Percentiles rank a stretch among this genome's conserved stretches.
Evolutionary conservation across 2,888 invertebrate species (phyloP).

Genomic region (Hirudinaria manillensis): DNA sequence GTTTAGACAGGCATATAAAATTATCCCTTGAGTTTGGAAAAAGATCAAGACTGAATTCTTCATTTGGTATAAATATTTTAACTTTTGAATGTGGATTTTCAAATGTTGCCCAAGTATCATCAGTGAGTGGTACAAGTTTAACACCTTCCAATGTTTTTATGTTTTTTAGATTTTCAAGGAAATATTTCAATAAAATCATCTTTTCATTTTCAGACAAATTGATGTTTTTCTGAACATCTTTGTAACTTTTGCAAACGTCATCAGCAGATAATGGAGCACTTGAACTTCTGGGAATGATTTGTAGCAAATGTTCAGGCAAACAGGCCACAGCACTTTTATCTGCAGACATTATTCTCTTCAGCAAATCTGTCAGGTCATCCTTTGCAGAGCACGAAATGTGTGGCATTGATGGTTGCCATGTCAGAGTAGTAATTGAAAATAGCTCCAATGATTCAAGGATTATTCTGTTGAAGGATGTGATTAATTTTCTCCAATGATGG

Average conservation of each 20-base stretch:
- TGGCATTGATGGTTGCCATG: slow-evolving; percentile 3
- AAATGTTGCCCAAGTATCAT: slow-evolving; percentile 37
- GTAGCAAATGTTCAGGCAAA: slow-evolving; percentile 35
- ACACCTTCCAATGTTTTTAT: slow-evolving; percentile 27
- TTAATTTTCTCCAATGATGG: slow-evolving; percentile 38
- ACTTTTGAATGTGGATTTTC: background rate
- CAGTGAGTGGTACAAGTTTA: slow-evolving; percentile 38
- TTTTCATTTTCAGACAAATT: slow-evolving; percentile 11
- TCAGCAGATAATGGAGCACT: slow-evolving; percentile 31
- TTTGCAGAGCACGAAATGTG: background rate
- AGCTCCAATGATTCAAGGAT: slow-evolving; percentile 21
- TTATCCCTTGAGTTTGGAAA: background rate
- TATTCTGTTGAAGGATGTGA: slow-evolving; percentile 30
- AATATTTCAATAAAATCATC: slow-evolving; percentile 30
- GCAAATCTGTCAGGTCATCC: background rate
- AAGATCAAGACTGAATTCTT: slow-evolving; percentile 16
- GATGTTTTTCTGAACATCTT: slow-evolving; percentile 12
- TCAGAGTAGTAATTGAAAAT: slow-evolving; percentile 1
- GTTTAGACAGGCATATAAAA: background rate
- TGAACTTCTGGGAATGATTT: slow-evolving; percentile 25
- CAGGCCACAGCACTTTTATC: slow-evolving; percentile 32
- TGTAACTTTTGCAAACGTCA: slow-evolving; percentile 30
- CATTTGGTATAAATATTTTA: slow-evolving; percentile 27
- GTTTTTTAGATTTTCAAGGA: slow-evolving; percentile 17
- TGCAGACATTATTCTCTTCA: slow-evolving; percentile 31